Evolutionary conservation across 2,797 vertebrate genomes (phyloP).

Genomic region (Paedocypris micromegethes): DNA sequence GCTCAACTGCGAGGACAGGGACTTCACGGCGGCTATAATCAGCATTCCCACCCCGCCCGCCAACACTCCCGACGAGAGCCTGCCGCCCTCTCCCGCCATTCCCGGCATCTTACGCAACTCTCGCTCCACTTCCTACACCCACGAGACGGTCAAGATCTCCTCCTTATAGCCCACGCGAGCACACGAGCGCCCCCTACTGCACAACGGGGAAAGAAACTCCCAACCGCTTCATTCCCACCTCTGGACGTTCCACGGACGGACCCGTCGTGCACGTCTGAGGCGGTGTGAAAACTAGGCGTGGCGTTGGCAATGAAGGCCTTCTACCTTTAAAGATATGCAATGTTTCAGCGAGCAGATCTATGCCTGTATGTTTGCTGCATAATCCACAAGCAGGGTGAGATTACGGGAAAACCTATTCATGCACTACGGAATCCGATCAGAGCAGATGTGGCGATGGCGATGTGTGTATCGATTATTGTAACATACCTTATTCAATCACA

Average conservation of each 20-base stretch:
- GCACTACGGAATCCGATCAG: too few species aligned
- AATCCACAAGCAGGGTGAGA: slow-evolving; percentile 58
- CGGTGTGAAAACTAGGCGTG: slow-evolving; percentile 11
- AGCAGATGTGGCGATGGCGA: slow-evolving; percentile 37
- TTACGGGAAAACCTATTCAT: slow-evolving; percentile 39
- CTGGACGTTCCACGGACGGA: neutral
- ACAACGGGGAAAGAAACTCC: slow-evolving; percentile 35
- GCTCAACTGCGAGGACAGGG: slow-evolving; percentile 79
- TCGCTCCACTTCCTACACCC: slow-evolving; percentile 70
- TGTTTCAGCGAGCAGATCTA: slow-evolving; percentile 62
- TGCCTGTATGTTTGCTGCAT: slow-evolving; percentile 53
- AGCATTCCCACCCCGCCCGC: slow-evolving; percentile 86
- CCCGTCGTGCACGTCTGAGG: neutral
- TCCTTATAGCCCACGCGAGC: slow-evolving; percentile 73
- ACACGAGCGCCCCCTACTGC: slow-evolving; percentile 42
- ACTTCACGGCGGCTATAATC: slow-evolving; percentile 86
- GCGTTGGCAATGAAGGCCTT: slow-evolving; percentile 57
- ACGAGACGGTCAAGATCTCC: slow-evolving; percentile 81
- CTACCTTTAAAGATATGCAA: slow-evolving; percentile 72
- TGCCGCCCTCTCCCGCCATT: slow-evolving; percentile 71
- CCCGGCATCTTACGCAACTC: slow-evolving; percentile 77
- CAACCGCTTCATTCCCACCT: slow-evolving; percentile 26
- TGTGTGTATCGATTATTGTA: slow-evolving; percentile 76
- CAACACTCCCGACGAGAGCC: slow-evolving; percentile 83
- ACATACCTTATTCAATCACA: slow-evolving; percentile 67